Conservation (phyloP, 1,140 invertebrate genomes). For the Teleogryllus occipitalis region DNA sequence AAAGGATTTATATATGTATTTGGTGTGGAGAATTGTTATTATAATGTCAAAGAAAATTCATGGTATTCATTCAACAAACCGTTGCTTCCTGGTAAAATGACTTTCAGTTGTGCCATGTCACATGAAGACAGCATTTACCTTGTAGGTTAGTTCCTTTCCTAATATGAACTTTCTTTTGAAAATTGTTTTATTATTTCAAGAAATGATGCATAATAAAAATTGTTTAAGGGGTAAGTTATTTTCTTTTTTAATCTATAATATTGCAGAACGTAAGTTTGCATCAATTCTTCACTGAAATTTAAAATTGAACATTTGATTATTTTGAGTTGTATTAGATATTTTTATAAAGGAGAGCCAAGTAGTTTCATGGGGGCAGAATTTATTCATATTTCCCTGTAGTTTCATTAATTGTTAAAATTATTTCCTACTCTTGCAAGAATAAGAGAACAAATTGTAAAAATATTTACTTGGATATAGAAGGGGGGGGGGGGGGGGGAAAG, state of each 20-base stretch:
- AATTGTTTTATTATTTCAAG: neutral
- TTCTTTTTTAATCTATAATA: neutral
- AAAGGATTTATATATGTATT: conserved; percentile 29
- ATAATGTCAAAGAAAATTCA: conserved; percentile 20
- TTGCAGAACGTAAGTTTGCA: neutral
- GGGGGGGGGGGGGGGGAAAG: no score
- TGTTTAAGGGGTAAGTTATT: neutral
- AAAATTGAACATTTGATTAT: neutral
- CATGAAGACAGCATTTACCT: conserved; percentile 27
- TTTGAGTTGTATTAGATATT: neutral
- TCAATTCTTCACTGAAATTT: conserved; percentile 7
- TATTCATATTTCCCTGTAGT: neutral
- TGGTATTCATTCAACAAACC: conserved; percentile 26
- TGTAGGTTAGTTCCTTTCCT: conserved; percentile 24
- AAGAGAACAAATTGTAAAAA: no score
- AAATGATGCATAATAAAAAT: neutral
- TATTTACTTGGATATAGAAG: no score
- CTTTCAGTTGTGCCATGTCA: conserved; percentile 27
- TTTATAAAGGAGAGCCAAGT: no score
- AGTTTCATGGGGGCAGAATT: neutral
- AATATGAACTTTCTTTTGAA: neutral
- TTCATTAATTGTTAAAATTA: neutral
- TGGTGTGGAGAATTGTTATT: conserved; percentile 25
- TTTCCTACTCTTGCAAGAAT: no score
- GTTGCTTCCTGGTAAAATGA: conserved; percentile 22